Percentiles rank a stretch among this genome's conserved stretches.
Evolutionary conservation across 2,797 vertebrate genomes (phyloP).

Genomic region (Ctenopoma kingsleyae): DNA sequence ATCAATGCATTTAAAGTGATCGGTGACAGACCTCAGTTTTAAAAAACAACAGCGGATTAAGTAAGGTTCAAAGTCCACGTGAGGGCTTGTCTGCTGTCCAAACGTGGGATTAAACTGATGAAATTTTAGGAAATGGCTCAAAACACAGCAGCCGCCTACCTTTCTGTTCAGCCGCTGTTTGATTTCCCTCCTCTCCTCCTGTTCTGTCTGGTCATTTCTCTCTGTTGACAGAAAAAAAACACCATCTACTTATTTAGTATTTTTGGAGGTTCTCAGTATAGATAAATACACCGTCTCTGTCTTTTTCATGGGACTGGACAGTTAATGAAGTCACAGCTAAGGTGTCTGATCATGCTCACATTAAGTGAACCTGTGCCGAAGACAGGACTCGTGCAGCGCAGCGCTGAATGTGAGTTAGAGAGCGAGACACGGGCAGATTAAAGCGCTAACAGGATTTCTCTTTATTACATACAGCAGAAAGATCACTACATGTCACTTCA

Average conservation of each 20-base stretch:
- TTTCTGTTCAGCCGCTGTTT: conserved; percentile 97
- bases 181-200: conserved; percentile 96
- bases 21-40: neutral
- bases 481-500: conserved; percentile 35
- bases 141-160: conserved; percentile 76
- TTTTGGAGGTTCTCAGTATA: too few relatives aligned
- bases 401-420: neutral
- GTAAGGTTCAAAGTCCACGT: neutral
- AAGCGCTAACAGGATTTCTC: conserved; percentile 26
- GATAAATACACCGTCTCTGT: neutral
- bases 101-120: conserved; percentile 29
- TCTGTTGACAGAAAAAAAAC: conserved; percentile 81
- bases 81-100: neutral
- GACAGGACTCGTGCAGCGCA: neutral
- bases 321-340: conserved; percentile 14
- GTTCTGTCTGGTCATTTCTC: conserved; percentile 96
- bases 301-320: neutral
- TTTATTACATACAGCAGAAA: conserved; percentile 31
- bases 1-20: neutral
- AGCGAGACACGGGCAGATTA: conserved; percentile 18
- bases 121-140: neutral
- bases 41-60: conserved; percentile 6
- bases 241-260: conserved; percentile 5
- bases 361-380: conserved; percentile 10
- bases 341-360: conserved; percentile 5